Conservation (phyloP, 1,140 invertebrate species). For the Plectrocnemia conspersa region DNA sequence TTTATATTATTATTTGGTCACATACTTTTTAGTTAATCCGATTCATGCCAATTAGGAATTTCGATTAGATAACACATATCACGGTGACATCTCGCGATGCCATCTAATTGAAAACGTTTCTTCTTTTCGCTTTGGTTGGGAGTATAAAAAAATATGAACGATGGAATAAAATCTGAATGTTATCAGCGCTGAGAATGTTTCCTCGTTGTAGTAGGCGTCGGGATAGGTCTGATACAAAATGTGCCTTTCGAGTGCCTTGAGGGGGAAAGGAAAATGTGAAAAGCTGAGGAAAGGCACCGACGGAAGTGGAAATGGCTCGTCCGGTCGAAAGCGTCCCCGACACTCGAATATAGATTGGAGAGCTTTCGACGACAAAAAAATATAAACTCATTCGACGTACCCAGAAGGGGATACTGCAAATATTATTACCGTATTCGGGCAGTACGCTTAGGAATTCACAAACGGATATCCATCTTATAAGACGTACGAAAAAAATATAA, state of each 20-base stretch:
- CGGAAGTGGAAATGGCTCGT: constrained; percentile 15
- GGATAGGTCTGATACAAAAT: constrained; percentile 1
- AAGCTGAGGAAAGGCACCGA: constrained; percentile 1
- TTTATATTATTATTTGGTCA: background rate
- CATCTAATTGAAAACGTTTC: constrained; percentile 17
- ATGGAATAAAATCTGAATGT: constrained; percentile 22
- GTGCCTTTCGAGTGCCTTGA: background rate
- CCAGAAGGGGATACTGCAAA: background rate
- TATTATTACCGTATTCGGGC: background rate
- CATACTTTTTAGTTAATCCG: background rate
- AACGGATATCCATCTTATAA: no score
- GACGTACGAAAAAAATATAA: no score
- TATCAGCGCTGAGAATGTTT: constrained; percentile 6
- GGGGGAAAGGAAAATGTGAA: constrained; percentile 15
- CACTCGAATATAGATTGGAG: constrained; percentile 11
- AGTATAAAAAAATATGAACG: constrained; percentile 10
- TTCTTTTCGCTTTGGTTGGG: constrained; percentile 1
- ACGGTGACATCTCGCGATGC: background rate
- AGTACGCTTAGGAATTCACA: no score
- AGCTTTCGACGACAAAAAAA: background rate
- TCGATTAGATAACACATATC: background rate
- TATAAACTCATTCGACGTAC: constrained; percentile 8
- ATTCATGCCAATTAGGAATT: background rate
- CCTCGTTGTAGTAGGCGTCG: constrained; percentile 1
- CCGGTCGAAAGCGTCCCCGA: constrained; percentile 6